Evolutionary conservation across 2,888 invertebrate species (phyloP).

Genomic region (Sarcophaga subvicina): DNA sequence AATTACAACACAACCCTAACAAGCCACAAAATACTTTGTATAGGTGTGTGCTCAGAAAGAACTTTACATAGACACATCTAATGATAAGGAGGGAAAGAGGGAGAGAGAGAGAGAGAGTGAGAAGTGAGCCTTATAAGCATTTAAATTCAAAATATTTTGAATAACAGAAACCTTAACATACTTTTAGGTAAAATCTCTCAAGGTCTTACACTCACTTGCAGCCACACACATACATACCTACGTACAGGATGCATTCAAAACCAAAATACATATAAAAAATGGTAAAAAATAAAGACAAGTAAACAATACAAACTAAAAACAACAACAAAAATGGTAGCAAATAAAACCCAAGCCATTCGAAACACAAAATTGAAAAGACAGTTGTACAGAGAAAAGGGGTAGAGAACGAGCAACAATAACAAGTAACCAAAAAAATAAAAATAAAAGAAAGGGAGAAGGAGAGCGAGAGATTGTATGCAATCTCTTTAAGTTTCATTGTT

Average conservation of each 20-base stretch:
- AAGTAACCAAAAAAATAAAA: not conserved
- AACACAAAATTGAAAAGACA: not conserved
- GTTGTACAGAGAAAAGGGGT: not conserved
- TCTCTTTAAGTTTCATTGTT: conserved; percentile 38
- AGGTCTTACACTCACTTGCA: not conserved
- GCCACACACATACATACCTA: not conserved
- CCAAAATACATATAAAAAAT: not conserved
- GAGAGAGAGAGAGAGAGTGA: too few species aligned
- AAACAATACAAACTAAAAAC: conserved; percentile 14
- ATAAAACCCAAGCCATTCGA: not conserved
- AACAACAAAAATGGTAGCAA: not conserved
- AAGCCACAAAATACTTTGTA: conserved; percentile 5
- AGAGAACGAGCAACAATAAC: not conserved
- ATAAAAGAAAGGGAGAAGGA: not conserved
- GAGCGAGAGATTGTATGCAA: not conserved
- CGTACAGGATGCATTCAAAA: not conserved
- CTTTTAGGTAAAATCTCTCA: conserved; percentile 55
- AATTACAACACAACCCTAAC: conserved; percentile 25
- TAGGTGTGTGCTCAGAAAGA: not conserved
- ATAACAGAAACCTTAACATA: conserved; percentile 59
- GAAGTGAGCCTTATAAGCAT: not conserved
- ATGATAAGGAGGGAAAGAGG: too few species aligned
- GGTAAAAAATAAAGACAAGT: not conserved
- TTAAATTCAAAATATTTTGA: conserved; percentile 44
- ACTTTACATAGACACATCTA: not conserved